A percentile compares a stretch with the other conserved stretches of the same genome.
phyloP scores from a whole-genome alignment of 2,797 vertebrate species.

The Saxicola maurus region DNA sequence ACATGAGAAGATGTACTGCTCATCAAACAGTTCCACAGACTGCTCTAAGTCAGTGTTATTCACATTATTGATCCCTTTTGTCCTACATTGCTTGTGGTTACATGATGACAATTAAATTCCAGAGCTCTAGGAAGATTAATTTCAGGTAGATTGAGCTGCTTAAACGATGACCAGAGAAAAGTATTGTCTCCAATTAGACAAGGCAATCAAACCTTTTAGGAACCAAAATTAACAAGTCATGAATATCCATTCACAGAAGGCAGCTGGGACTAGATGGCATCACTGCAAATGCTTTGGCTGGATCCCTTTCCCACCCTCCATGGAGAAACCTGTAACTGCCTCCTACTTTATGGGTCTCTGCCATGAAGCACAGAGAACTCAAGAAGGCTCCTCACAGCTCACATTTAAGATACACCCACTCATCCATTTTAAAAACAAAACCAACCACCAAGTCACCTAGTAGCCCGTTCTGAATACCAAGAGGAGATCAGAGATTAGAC shows the following conservation, averaged over 20 bases:
- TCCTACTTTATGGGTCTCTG: background rate
- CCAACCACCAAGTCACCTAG: background rate
- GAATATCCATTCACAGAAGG: background rate
- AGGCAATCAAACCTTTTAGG: background rate
- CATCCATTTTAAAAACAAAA: background rate
- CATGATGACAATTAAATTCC: background rate
- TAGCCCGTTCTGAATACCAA: background rate
- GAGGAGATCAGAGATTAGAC: background rate
- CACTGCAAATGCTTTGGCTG: background rate
- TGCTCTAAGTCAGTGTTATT: background rate
- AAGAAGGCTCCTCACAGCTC: background rate
- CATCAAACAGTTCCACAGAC: background rate
- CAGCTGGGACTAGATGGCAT: background rate
- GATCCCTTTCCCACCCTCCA: background rate
- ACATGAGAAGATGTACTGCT: background rate
- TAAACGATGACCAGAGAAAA: background rate
- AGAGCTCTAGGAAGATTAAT: background rate
- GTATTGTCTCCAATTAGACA: background rate
- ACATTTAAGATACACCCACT: background rate
- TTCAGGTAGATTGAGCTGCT: background rate
- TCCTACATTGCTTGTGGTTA: background rate
- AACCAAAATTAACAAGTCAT: background rate
- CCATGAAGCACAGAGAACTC: background rate
- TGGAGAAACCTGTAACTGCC: background rate
- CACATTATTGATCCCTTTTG: slow-evolving; percentile 3